phyloP scores from a whole-genome alignment of 2,888 invertebrate species.

The Harpagoxenus sublaevis region DNA sequence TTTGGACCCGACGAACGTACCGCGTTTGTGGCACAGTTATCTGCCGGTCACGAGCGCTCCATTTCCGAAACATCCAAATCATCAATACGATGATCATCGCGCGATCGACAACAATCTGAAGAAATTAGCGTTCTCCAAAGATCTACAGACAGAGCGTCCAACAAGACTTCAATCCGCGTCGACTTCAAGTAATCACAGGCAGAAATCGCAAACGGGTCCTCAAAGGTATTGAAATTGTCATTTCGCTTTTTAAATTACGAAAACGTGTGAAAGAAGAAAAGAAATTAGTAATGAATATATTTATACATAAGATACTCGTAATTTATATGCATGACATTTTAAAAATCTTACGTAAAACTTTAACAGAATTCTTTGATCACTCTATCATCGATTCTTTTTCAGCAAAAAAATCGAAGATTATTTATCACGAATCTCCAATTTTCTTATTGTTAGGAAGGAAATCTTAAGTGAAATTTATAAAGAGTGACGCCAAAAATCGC shows the following conservation, averaged over 20 bases:
- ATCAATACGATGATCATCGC: constrained; percentile 24
- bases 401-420: too few species aligned
- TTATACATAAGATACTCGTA: neutral
- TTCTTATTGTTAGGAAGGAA: neutral
- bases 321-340: neutral
- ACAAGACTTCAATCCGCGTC: neutral
- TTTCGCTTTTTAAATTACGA: neutral
- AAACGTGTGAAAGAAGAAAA: neutral
- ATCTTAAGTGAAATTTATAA: neutral
- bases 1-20: constrained; percentile 36
- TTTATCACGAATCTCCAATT: neutral
- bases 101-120: neutral
- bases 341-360: neutral
- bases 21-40: constrained; percentile 54
- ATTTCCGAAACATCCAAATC: constrained; percentile 55
- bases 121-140: neutral
- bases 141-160: neutral
- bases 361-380: neutral
- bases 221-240: constrained; percentile 24
- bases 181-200: neutral
- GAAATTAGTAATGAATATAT: neutral
- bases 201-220: constrained; percentile 7
- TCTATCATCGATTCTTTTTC: neutral
- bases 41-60: constrained; percentile 35
- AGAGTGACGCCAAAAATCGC: too few species aligned